phyloP scores from a whole-genome alignment of 2,113 vertebrate genomes.

The Halichoerus grypus region DNA sequence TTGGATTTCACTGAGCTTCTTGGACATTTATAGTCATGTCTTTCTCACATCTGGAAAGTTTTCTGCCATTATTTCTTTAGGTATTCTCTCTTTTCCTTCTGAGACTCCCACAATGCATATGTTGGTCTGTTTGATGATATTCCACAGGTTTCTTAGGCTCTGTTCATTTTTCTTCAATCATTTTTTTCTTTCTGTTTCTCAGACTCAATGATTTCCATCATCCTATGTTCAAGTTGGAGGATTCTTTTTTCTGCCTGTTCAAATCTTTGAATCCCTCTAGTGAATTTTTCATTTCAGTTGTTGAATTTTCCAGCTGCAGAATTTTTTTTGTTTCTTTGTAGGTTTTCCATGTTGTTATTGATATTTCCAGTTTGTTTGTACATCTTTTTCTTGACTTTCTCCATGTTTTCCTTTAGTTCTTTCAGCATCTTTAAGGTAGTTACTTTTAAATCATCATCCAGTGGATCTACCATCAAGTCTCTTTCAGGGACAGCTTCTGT shows the following conservation, averaged over 20 bases:
- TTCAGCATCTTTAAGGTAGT: background rate
- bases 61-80: background rate
- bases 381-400: background rate
- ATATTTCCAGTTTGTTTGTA: background rate
- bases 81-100: background rate
- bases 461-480: background rate
- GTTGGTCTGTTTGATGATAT: background rate
- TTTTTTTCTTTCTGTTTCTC: background rate
- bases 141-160: background rate
- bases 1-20: background rate
- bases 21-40: background rate
- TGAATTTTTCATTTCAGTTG: background rate
- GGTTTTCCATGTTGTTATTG: background rate
- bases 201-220: background rate
- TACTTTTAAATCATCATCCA: background rate
- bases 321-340: background rate
- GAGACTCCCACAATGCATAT: background rate
- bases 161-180: background rate
- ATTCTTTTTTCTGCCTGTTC: background rate
- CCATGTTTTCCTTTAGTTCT: background rate
- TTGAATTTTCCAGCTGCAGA: background rate
- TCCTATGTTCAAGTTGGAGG: background rate
- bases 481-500: background rate
- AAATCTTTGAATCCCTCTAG: background rate
- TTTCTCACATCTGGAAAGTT: background rate